phyloP scores from a whole-genome alignment of 2,797 vertebrate species.

The Acridotheres tristis region DNA sequence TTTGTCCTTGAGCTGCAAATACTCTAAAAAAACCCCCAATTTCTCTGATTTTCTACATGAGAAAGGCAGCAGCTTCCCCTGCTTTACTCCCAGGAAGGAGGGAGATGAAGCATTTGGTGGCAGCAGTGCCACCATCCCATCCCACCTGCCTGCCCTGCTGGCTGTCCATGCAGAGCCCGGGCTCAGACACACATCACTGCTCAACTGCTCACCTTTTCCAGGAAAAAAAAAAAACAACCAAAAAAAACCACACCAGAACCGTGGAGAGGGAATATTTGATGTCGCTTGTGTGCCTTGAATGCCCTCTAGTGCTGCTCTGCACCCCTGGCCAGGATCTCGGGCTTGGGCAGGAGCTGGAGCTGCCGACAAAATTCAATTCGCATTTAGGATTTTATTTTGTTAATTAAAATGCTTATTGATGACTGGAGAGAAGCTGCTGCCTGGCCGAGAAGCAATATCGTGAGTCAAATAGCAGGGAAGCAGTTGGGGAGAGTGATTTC shows the following conservation, averaged over 20 bases:
- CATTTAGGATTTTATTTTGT: slow-evolving; percentile 28
- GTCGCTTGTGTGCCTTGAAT: background rate
- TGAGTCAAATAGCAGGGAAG: slow-evolving; percentile 36
- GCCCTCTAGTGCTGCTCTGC: slow-evolving; percentile 63
- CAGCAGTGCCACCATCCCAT: background rate
- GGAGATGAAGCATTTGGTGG: background rate
- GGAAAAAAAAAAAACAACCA: background rate
- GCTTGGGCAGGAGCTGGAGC: background rate
- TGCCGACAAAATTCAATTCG: background rate
- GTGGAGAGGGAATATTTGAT: background rate
- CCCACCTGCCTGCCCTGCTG: background rate
- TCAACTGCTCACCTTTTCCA: background rate
- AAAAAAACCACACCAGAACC: rapidly evolving
- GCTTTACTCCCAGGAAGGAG: background rate
- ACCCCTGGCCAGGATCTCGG: background rate
- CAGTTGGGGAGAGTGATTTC: slow-evolving; percentile 37
- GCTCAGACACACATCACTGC: background rate
- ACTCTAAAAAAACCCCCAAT: background rate
- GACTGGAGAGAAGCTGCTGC: background rate
- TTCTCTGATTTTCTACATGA: background rate
- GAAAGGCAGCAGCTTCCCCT: background rate
- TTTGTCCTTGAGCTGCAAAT: background rate
- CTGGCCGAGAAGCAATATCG: slow-evolving; percentile 28
- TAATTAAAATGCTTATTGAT: slow-evolving; percentile 53
- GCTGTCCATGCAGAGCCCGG: background rate